Evolutionary conservation across 2,113 vertebrate genomes (phyloP).

Genomic region (Scolopax mira): DNA sequence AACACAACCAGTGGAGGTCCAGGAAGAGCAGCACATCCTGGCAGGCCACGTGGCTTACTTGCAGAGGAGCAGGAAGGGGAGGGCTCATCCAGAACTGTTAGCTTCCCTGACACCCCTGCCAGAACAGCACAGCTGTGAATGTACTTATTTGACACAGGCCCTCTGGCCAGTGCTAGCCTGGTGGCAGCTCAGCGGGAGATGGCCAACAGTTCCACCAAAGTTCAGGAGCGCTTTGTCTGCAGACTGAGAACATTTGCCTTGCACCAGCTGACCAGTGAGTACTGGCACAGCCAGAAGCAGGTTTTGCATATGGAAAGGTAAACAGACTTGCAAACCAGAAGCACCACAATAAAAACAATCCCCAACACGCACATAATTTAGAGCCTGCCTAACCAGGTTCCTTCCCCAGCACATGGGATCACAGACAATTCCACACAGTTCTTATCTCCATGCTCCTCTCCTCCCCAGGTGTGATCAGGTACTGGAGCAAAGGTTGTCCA

Average conservation of each 20-base stretch:
- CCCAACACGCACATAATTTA: not conserved
- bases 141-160: not conserved
- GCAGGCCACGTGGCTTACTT: too few relatives aligned
- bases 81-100: not conserved
- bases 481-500: not conserved
- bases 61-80: not conserved
- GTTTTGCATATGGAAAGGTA: not conserved
- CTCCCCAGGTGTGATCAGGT: not conserved
- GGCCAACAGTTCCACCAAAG: not conserved
- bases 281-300: not conserved
- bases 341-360: not conserved
- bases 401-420: accelerated
- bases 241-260: accelerated
- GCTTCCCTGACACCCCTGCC: not conserved
- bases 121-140: not conserved
- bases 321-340: not conserved
- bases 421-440: not conserved
- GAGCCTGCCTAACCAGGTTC: not conserved
- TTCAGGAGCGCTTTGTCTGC: not conserved
- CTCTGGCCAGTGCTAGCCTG: not conserved
- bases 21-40: not conserved
- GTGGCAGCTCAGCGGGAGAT: not conserved
- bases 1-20: not conserved
- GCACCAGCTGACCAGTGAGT: not conserved
- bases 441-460: not conserved